These are phyloP conservation scores for Erebia palarica DNA, from an alignment of 2,888 invertebrate species.

Conservation along the genomic window DNA sequence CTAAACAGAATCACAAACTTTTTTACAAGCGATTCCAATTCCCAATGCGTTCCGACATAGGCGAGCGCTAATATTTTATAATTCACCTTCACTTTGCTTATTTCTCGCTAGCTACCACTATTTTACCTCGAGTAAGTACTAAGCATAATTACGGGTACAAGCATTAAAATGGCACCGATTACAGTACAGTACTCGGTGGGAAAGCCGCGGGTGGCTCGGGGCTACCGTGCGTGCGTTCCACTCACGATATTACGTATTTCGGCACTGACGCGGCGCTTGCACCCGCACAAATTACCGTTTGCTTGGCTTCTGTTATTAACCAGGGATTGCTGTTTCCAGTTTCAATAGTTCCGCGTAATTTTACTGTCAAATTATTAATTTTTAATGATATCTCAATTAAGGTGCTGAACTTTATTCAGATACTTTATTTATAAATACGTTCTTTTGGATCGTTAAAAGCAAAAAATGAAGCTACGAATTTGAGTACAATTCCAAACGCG, in stretches of 20 bases:
- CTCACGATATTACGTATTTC: slow-evolving; percentile 75
- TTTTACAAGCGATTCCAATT: slow-evolving; percentile 6
- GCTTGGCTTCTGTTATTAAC: slow-evolving; percentile 77
- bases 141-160: slow-evolving; percentile 40
- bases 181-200: slow-evolving; percentile 58
- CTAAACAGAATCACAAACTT: background rate
- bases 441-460: no score
- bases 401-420: no score
- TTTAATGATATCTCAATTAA: no score
- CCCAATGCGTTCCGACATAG: background rate
- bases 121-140: slow-evolving; percentile 31
- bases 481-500: no score
- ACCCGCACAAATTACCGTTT: slow-evolving; percentile 70
- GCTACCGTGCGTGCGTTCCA: slow-evolving; percentile 74
- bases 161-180: slow-evolving; percentile 42
- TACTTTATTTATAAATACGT: no score
- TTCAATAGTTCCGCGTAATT: slow-evolving; percentile 51
- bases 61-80: slow-evolving; percentile 13
- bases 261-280: slow-evolving; percentile 67
- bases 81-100: slow-evolving; percentile 12
- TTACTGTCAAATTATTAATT: background rate
- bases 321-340: slow-evolving; percentile 58
- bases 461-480: no score
- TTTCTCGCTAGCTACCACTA: slow-evolving; percentile 28
- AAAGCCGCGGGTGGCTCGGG: slow-evolving; percentile 71